phyloP scores from a whole-genome alignment of 2,797 vertebrate genomes.

The Lagodon rhomboides region DNA sequence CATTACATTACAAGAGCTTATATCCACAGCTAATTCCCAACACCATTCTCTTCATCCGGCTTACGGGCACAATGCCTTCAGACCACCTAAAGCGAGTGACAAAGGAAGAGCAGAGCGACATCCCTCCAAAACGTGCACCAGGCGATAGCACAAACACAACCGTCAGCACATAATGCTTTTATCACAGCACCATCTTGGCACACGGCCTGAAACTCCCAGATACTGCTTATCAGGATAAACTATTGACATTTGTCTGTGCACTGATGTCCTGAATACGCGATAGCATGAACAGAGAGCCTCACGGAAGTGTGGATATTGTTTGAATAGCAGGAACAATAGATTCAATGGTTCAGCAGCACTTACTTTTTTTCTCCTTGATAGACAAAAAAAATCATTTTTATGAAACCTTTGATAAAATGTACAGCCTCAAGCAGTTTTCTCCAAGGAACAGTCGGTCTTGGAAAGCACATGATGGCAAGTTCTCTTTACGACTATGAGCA shows the following conservation, averaged over 20 bases:
- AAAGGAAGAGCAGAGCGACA: constrained; percentile 70
- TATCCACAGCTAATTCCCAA: constrained; percentile 75
- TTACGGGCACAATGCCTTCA: constrained; percentile 72
- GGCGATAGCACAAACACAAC: constrained; percentile 70
- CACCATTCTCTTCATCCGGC: constrained; percentile 72
- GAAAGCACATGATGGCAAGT: constrained; percentile 19
- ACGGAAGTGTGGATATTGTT: constrained; percentile 36
- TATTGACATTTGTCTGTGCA: constrained; percentile 78
- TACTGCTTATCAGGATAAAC: constrained; percentile 80
- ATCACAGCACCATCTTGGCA: constrained; percentile 78
- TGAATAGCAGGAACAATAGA: constrained; percentile 46
- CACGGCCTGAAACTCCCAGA: constrained; percentile 74
- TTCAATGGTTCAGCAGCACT: constrained; percentile 14
- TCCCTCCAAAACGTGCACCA: constrained; percentile 53
- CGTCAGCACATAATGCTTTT: constrained; percentile 77
- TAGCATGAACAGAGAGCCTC: constrained; percentile 29
- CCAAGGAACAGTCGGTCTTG: constrained; percentile 27
- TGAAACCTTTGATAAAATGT: constrained; percentile 33
- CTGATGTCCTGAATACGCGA: constrained; percentile 75
- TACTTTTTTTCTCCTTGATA: constrained; percentile 18
- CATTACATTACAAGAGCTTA: constrained; percentile 78
- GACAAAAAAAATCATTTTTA: constrained; percentile 30
- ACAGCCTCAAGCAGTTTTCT: constrained; percentile 38
- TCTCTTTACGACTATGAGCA: constrained; percentile 31
- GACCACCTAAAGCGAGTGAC: constrained; percentile 71